phyloP scores from a whole-genome alignment of 2,113 vertebrate species.

The Spermophilus dauricus region DNA sequence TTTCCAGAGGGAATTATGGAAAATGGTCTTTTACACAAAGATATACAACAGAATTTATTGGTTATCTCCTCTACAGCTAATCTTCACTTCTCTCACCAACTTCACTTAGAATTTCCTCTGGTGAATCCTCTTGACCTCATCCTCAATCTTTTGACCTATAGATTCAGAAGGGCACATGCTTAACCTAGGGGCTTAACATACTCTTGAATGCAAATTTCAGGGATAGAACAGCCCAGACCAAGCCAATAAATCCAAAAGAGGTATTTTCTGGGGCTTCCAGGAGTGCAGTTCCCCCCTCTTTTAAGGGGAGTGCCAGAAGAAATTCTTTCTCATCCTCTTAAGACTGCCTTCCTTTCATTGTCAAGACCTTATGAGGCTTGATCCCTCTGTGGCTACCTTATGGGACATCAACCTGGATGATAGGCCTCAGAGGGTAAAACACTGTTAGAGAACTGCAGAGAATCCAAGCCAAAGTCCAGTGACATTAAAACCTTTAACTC shows the following conservation, averaged over 20 bases:
- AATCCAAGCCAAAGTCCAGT: neutral
- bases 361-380: neutral
- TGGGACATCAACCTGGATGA: neutral
- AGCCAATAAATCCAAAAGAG: neutral
- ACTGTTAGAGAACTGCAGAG: neutral
- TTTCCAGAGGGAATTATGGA: neutral
- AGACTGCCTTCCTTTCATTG: neutral
- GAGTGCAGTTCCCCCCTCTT: neutral
- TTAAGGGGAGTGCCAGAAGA: neutral
- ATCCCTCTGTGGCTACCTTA: neutral
- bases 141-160: neutral
- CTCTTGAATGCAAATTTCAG: neutral
- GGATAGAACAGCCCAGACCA: neutral
- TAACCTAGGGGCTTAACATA: neutral
- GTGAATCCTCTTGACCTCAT: neutral
- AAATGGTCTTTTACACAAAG: neutral
- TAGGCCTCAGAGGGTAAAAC: neutral
- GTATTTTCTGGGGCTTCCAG: neutral
- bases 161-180: neutral
- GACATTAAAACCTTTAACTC: neutral
- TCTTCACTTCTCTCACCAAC: neutral
- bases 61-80: neutral
- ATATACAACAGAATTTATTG: neutral
- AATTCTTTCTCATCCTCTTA: neutral
- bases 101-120: neutral